A percentile compares a stretch with the other conserved stretches of the same genome.
These are phyloP conservation scores for Dendrolimus houi DNA, from an alignment of 2,888 invertebrate species.

Conservation along the genomic window DNA sequence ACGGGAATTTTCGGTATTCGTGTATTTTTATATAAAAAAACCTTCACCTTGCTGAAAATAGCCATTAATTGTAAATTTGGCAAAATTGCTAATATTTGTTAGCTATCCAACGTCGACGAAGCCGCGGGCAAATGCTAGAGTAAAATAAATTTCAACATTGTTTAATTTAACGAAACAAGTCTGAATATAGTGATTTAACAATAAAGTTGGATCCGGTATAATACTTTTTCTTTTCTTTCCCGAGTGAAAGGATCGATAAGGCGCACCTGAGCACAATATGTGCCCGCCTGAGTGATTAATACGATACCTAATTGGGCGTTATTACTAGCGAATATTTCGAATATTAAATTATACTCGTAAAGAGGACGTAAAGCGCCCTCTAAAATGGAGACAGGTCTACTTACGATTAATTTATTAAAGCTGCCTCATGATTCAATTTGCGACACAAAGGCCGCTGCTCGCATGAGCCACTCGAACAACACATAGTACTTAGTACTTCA, in stretches of 20 bases:
- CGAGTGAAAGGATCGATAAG: constrained; percentile 31
- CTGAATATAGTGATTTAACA: neutral
- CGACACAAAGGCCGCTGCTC: constrained; percentile 33
- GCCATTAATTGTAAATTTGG: too few species aligned
- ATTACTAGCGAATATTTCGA: constrained; percentile 33
- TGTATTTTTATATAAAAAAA: too few species aligned
- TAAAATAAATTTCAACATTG: constrained; percentile 11
- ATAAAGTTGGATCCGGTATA: neutral
- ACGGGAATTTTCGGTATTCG: too few species aligned
- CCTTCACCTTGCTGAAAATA: too few species aligned
- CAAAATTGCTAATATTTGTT: too few species aligned
- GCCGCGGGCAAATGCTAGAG: constrained; percentile 7
- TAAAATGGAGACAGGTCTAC: constrained; percentile 42
- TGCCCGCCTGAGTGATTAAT: constrained; percentile 19
- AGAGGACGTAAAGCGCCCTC: constrained; percentile 27
- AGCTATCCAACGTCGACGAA: too few species aligned
- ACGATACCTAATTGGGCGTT: constrained; percentile 31
- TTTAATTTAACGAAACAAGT: too few species aligned
- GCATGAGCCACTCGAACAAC: constrained; percentile 14
- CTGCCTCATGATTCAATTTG: constrained; percentile 52
- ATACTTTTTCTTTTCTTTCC: constrained; percentile 10
- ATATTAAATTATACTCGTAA: constrained; percentile 43
- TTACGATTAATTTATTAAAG: constrained; percentile 50
- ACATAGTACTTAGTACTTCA: constrained; percentile 3
- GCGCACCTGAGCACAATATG: constrained; percentile 22